A percentile compares a stretch with the other conserved stretches of the same genome.
Conservation (phyloP, 2,113 vertebrate genomes). For the Elaphurus davidianus region DNA sequence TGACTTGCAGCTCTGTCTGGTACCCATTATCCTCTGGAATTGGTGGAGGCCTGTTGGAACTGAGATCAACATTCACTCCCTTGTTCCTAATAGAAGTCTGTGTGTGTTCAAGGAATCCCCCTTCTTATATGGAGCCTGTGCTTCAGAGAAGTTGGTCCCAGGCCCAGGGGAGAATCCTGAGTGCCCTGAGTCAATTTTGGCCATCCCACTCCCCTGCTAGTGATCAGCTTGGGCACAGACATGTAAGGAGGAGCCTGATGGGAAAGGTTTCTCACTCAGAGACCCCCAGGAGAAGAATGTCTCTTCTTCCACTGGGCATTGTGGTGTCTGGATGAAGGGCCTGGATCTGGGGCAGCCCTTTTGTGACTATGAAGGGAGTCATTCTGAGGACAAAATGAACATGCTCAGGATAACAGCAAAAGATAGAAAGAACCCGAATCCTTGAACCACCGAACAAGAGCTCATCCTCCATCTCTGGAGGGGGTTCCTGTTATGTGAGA, state of each 20-base stretch:
- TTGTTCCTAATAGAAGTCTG: not conserved
- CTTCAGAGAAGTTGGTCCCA: not conserved
- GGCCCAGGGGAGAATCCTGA: not conserved
- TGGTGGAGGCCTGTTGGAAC: not conserved
- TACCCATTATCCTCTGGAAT: not conserved
- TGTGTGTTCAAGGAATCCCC: not conserved
- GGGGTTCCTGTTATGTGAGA: not conserved
- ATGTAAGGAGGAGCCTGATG: not conserved
- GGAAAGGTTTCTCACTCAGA: not conserved
- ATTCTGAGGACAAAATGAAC: not conserved
- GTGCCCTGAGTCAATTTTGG: not conserved
- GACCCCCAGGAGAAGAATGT: not conserved
- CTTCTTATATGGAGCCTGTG: not conserved
- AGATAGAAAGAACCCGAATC: not conserved
- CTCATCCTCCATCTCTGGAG: not conserved
- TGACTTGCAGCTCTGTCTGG: not conserved
- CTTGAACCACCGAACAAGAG: not conserved
- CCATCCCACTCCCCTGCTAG: not conserved
- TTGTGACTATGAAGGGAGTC: not conserved
- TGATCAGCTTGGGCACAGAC: not conserved
- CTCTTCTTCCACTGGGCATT: not conserved
- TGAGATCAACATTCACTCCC: not conserved
- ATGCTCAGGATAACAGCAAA: not conserved
- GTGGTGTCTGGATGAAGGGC: not conserved
- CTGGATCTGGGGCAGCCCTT: not conserved